Conservation (phyloP, 2,797 vertebrate species). For the Benthosema pterotum region DNA sequence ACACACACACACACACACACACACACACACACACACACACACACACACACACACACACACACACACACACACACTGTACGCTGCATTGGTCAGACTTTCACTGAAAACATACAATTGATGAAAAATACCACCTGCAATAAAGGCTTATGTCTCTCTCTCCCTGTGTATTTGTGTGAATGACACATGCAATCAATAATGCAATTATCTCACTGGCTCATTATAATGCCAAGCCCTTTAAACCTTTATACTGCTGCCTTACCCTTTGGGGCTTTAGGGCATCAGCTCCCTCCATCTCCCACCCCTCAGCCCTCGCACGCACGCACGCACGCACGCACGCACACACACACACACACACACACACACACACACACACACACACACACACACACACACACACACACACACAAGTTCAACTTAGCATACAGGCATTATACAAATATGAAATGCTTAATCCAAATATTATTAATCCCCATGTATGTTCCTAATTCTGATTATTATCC, state of each 20-base stretch:
- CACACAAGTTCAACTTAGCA: constrained; percentile 38
- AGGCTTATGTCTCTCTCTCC: background rate
- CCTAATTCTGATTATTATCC: no score
- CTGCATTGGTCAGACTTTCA: constrained; percentile 19
- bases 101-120: constrained; percentile 19
- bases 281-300: no score
- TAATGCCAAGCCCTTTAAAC: background rate
- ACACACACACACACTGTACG: no score
- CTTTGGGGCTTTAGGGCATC: no score
- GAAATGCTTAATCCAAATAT: constrained; percentile 20
- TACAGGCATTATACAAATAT: background rate
- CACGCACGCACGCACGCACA: background rate
- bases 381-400: constrained; percentile 1
- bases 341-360: background rate
- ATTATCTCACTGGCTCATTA: background rate
- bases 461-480: constrained; percentile 35
- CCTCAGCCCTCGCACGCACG: background rate
- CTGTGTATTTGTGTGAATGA: background rate
- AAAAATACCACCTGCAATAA: constrained; percentile 1
- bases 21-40: no score
- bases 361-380: background rate
- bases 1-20: no score
- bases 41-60: no score
- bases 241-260: background rate
- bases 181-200: background rate